Evolutionary conservation across 2,797 vertebrate species (phyloP).

Genomic region (Hybognathus amarus): DNA sequence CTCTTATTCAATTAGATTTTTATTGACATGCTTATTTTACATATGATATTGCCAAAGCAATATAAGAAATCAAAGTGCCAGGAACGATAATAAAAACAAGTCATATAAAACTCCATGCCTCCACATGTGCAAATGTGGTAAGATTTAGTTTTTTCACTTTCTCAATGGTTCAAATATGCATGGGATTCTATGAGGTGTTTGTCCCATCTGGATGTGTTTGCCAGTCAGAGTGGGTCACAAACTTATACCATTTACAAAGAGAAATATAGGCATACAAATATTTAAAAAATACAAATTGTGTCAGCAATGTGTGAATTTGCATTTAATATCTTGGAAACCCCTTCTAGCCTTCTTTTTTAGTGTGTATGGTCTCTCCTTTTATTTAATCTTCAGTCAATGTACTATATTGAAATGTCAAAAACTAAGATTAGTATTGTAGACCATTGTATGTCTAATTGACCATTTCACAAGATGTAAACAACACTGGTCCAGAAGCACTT

Average conservation of each 20-base stretch:
- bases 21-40: conserved; percentile 8
- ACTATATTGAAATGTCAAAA: not conserved
- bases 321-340: not conserved
- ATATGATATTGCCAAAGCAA: not conserved
- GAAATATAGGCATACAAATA: not conserved
- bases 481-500: too few species aligned
- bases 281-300: not conserved
- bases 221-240: not conserved
- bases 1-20: not conserved
- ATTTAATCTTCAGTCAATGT: not conserved
- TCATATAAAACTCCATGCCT: not conserved
- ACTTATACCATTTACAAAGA: not conserved
- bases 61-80: not conserved
- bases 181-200: not conserved
- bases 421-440: not conserved
- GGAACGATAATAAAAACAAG: not conserved
- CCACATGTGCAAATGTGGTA: too few species aligned
- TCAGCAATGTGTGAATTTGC: not conserved
- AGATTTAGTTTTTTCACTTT: not conserved
- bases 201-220: not conserved
- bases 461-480: too few species aligned
- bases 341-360: not conserved
- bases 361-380: not conserved
- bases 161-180: not conserved
- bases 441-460: not conserved